Evolutionary conservation across 2,113 vertebrate genomes (phyloP).

Genomic region (Rhinoderma darwinii): DNA sequence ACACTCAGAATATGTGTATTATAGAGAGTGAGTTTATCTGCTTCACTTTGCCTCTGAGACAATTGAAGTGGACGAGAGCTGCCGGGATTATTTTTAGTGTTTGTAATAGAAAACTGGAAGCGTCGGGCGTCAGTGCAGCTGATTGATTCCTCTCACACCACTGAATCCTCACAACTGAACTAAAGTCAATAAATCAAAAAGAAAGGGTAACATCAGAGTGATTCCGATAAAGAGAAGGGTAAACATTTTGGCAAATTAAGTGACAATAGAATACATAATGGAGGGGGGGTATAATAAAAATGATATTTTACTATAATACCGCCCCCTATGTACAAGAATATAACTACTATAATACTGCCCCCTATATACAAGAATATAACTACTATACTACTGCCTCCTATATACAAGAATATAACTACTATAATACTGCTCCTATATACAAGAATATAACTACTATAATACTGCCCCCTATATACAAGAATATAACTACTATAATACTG

Average conservation of each 20-base stretch:
- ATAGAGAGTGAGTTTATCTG: not conserved
- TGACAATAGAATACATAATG: too few species aligned
- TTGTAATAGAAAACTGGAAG: conserved; percentile 10
- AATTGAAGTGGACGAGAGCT: not conserved
- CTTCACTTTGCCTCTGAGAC: not conserved
- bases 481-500: not conserved
- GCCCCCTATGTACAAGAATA: too few species aligned
- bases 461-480: not conserved
- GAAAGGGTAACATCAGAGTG: not conserved
- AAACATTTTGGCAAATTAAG: too few species aligned
- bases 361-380: too few species aligned
- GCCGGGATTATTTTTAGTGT: not conserved
- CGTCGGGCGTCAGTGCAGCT: not conserved
- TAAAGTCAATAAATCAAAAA: not conserved
- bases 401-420: not conserved
- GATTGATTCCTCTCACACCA: not conserved
- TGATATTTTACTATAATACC: not conserved
- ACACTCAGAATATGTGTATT: not conserved
- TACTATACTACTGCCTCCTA: not conserved
- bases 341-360: too few species aligned
- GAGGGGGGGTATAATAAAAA: too few species aligned
- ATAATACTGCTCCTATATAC: not conserved
- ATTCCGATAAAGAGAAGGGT: not conserved
- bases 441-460: not conserved
- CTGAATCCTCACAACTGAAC: not conserved